Evolutionary conservation across 1,140 invertebrate species (phyloP), one percentile per base, ranked within the genome.

Genomic region (Zaprionus africanus): DNA sequence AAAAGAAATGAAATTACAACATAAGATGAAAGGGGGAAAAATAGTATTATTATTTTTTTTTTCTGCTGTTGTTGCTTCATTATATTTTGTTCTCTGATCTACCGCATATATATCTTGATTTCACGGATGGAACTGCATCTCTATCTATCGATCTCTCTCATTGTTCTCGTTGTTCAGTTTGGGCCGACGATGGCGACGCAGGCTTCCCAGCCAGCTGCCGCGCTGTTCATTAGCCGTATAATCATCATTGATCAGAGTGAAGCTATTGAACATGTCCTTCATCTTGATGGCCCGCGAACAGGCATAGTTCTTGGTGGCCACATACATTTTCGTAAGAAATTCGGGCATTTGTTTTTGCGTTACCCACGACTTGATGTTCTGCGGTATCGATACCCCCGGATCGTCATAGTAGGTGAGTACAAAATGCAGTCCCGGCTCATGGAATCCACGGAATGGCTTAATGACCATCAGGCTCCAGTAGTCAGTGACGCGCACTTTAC

Each of bases 381-480:
- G 93, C 34, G 96, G 96, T 72, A 96, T 93, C 82, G 95, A 95
- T 43, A 96, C 93, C 5, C 96, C 97, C 17, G 97, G 97, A 94
- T 97, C 96, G 91, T 98, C 97, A 91, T 96, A 98, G 93, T 98
- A 98, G 1, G 97, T 98, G 6, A 98, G 93, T 28, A 95, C 95
- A 93, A 97, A 98, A 92, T 98, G 97, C 75, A 97, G 70, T 1
- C 92, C 84, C 11, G 84, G 90, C 61, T 93, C 91, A 43, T 92
- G 78, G 46, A 93, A 92, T 4, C 60, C 73, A 5, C 78, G 77
- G 54, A 78, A 91, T 3, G 96, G 96, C 93, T 95, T 96, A 65
- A 98, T 96, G 0, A 97, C 96, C 95, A 98, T 97, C 70, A 96
- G 95, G 53, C 97, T 97, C 96, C 96, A 97, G 76, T 97, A 98